Evolutionary conservation across 2,113 vertebrate species (phyloP).

Genomic region (Chaetura pelagica): DNA sequence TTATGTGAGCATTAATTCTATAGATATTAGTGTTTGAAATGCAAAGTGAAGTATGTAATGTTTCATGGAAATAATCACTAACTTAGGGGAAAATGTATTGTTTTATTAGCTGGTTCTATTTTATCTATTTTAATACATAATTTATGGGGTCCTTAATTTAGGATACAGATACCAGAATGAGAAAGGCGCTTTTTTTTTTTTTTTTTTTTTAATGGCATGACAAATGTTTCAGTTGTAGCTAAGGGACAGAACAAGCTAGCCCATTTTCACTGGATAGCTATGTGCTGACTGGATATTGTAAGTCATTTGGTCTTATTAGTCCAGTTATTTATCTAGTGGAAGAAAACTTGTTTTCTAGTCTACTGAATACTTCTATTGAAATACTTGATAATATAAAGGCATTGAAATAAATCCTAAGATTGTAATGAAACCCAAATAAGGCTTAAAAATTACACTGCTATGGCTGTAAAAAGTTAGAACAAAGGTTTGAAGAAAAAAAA

Average conservation of each 20-base stretch:
- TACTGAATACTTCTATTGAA: slow-evolving; percentile 45
- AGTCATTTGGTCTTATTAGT: slow-evolving; percentile 22
- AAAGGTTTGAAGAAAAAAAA: slow-evolving; percentile 19
- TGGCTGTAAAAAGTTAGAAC: neutral
- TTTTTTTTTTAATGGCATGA: neutral
- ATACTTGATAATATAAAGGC: neutral
- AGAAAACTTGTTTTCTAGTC: slow-evolving; percentile 45
- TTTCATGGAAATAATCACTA: neutral
- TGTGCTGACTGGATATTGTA: slow-evolving; percentile 42
- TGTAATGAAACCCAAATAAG: slow-evolving; percentile 52
- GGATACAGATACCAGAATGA: neutral
- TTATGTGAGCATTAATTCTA: neutral
- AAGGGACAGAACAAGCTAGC: slow-evolving; percentile 16
- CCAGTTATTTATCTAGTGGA: slow-evolving; percentile 24
- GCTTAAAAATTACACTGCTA: slow-evolving; percentile 27
- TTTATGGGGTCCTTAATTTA: neutral
- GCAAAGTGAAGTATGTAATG: neutral
- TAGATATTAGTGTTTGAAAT: neutral
- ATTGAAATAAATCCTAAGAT: slow-evolving; percentile 1
- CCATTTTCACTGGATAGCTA: slow-evolving; percentile 56
- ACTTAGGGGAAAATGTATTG: neutral
- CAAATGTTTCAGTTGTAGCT: slow-evolving; percentile 39
- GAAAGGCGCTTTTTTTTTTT: neutral
- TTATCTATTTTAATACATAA: neutral
- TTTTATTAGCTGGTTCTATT: neutral